Conservation (phyloP, 2,797 vertebrate genomes). For the Austrolebias charrua region DNA sequence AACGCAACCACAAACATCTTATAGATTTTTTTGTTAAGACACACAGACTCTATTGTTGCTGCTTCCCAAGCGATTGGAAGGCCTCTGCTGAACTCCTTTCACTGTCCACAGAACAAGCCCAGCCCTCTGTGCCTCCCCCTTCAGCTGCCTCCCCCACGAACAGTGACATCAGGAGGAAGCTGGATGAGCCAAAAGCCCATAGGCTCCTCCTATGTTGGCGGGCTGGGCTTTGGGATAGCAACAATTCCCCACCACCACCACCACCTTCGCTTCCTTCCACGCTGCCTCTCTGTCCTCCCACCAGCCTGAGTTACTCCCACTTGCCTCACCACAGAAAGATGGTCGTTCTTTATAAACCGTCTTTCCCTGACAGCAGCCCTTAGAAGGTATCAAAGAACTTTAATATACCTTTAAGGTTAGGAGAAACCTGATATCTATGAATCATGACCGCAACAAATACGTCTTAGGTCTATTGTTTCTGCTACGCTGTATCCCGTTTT, state of each 20-base stretch:
- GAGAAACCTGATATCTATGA: not conserved
- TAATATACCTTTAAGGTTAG: slow-evolving; percentile 3
- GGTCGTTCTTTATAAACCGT: slow-evolving; percentile 47
- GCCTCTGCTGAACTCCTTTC: slow-evolving; percentile 50
- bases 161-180: slow-evolving; percentile 66
- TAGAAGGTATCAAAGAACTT: not conserved
- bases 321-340: slow-evolving; percentile 49
- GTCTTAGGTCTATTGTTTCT: slow-evolving; percentile 12
- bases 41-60: slow-evolving; percentile 58
- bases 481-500: not conserved
- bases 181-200: slow-evolving; percentile 50
- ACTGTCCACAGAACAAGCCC: slow-evolving; percentile 49
- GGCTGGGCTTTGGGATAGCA: slow-evolving; percentile 43
- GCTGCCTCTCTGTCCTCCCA: slow-evolving; percentile 34
- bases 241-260: slow-evolving; percentile 9
- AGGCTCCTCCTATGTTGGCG: slow-evolving; percentile 55
- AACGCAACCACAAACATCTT: slow-evolving; percentile 37
- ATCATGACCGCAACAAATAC: not conserved
- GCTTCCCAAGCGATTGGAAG: slow-evolving; percentile 51
- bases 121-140: slow-evolving; percentile 2
- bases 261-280: slow-evolving; percentile 20
- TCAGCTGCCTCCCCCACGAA: slow-evolving; percentile 56
- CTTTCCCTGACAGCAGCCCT: slow-evolving; percentile 25
- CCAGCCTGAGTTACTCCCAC: slow-evolving; percentile 60
- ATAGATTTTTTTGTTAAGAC: slow-evolving; percentile 59